Conservation (phyloP, 2,888 invertebrate genomes). For the Ephialtes manifestator region DNA sequence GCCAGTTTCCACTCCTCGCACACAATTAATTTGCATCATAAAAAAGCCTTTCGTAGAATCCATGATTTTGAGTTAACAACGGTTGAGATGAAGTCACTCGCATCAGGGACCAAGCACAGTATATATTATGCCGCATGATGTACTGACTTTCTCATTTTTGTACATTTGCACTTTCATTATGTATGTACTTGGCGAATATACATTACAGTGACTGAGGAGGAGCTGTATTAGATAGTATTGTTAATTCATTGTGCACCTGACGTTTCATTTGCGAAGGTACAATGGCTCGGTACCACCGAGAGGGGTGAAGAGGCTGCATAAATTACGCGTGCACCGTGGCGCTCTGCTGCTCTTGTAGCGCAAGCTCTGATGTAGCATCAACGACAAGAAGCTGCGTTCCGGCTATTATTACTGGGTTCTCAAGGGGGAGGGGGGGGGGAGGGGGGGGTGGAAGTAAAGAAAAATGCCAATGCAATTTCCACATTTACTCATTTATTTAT, state of each 20-base stretch:
- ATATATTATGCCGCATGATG: conserved; percentile 43
- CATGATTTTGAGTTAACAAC: conserved; percentile 69
- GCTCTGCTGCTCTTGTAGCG: conserved; percentile 34
- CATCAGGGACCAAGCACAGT: conserved; percentile 75
- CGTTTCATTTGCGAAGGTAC: conserved; percentile 82
- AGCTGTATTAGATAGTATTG: conserved; percentile 83
- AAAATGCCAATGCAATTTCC: conserved; percentile 4
- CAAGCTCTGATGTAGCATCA: conserved; percentile 58
- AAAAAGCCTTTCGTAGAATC: conserved; percentile 62
- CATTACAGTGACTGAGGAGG: conserved; percentile 77
- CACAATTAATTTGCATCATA: conserved; percentile 76
- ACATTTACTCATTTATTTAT: neutral
- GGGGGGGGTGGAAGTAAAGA: neutral
- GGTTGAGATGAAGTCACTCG: conserved; percentile 56
- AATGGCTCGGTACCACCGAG: conserved; percentile 71
- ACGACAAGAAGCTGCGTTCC: conserved; percentile 66
- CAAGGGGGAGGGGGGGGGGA: neutral
- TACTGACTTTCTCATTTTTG: conserved; percentile 42
- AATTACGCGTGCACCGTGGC: conserved; percentile 47
- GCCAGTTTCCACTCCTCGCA: conserved; percentile 11
- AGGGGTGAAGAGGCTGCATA: conserved; percentile 62
- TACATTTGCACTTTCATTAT: conserved; percentile 35
- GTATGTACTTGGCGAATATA: conserved; percentile 45
- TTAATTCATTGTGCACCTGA: conserved; percentile 83
- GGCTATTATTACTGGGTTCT: conserved; percentile 57